Base-by-base conservation (phyloP, 2,797 vertebrate species). In the Lagorchestes hirsutus region DNA sequence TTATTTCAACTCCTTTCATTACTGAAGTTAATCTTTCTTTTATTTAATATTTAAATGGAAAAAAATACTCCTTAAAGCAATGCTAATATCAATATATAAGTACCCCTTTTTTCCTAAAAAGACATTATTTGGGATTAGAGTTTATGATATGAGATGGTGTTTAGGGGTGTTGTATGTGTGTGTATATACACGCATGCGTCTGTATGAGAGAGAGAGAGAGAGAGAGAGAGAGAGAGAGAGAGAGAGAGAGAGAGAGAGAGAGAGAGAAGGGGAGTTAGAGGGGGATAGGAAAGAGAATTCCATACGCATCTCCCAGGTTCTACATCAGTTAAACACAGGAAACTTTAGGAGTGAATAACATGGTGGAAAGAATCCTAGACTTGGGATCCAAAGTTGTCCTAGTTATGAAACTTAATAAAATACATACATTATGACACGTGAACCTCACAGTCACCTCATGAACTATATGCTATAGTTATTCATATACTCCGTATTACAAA, bases 31-130 rank as follows among this genome's bases (percentile, higher is more conserved):
- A 57, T 95, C 46, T 92, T 94, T 92, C 18, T 16, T 91, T 82
- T 59, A 91, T 34, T 40, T 58, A 54, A 22, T 55, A 96, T 74
- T 40, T 74, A 40, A 40, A 22, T 74, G n/a, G 58, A 8, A 74
- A 74, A 67, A 74, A 74, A 74, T 59, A 5, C 24, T 94, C 92
- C 91, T 97, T 96, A 93, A 95, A 97, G 29, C 93, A 95, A 95
- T 96, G 94, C 16, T 29, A 9, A 67, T 96, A 94, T 95, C 55
- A 11, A 13, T 93, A 91, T 97, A 54, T 46, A 93, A 82, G 90
- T 52, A 94, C 12, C 22, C 22, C 1, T 95, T 92, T 94, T n/a
- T 90, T 29, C 27, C 0, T 8, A 90, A 91, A 93, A 74, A 90
- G 24, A 95, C 8, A 56, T 52, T 50, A 52, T 93, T 93, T 92